Conservation (phyloP, 2,113 vertebrate genomes). For the Otolemur garnettii region DNA sequence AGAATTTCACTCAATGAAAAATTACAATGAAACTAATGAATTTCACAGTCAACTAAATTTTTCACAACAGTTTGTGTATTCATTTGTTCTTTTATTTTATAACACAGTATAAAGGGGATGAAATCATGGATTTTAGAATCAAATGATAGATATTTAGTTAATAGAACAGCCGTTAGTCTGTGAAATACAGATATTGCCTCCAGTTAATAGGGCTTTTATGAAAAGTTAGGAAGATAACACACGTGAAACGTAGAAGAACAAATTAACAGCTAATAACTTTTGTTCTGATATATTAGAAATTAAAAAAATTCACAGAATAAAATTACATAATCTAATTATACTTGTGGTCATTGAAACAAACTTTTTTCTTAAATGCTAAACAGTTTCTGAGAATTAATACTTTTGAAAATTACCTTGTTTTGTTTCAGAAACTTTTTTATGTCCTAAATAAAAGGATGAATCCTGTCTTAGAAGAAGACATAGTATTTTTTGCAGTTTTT, state of each 20-base stretch:
- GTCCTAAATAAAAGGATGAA: neutral
- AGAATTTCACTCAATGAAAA: conserved; percentile 23
- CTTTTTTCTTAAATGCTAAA: neutral
- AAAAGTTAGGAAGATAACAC: neutral
- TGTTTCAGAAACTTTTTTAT: neutral
- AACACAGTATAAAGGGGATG: neutral
- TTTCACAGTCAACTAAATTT: neutral
- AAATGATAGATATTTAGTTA: neutral
- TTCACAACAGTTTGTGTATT: neutral
- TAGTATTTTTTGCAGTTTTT: no score
- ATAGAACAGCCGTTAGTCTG: neutral
- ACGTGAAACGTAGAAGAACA: neutral
- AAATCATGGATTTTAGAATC: neutral
- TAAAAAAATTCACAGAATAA: conserved; percentile 15
- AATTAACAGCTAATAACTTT: neutral
- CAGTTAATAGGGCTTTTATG: neutral
- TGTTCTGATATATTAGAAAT: neutral
- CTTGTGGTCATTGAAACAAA: neutral
- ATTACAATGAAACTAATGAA: neutral
- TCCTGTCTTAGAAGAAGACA: neutral
- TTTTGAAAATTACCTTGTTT: neutral
- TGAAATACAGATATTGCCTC: neutral
- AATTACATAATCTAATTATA: neutral
- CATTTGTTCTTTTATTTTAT: neutral
- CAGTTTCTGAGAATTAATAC: neutral